Conservation (phyloP, 1,140 invertebrate genomes). For the Armadillidium nasatum region DNA sequence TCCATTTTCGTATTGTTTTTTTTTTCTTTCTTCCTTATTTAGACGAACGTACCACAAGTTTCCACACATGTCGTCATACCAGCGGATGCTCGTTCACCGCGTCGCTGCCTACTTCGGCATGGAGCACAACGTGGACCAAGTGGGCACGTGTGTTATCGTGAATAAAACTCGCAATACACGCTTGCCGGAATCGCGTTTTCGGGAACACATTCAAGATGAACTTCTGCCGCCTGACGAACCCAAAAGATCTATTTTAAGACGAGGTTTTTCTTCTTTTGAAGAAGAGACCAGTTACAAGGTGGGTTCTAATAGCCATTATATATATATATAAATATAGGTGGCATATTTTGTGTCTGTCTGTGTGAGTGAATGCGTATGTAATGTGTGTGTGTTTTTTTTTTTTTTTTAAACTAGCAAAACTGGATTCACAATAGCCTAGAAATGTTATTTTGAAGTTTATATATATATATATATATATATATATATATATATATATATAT, state of each 20-base stretch:
- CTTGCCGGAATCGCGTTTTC: conserved; percentile 63
- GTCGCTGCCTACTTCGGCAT: conserved; percentile 88
- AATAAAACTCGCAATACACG: conserved; percentile 70
- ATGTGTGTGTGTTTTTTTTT: too few relatives aligned
- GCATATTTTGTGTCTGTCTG: too few relatives aligned
- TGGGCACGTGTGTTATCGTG: conserved; percentile 77
- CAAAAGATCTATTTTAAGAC: conserved; percentile 73
- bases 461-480: too few relatives aligned
- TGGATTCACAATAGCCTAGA: too few relatives aligned
- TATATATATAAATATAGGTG: too few relatives aligned
- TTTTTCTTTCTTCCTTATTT: neutral
- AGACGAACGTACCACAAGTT: conserved; percentile 70
- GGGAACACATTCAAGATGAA: conserved; percentile 53
- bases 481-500: too few relatives aligned
- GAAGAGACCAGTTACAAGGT: conserved; percentile 59
- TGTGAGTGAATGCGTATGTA: too few relatives aligned
- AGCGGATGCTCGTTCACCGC: conserved; percentile 89
- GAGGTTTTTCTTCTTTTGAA: conserved; percentile 72
- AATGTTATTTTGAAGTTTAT: too few relatives aligned
- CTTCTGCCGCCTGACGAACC: conserved; percentile 60
- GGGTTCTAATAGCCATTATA: too few relatives aligned
- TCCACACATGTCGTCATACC: conserved; percentile 86
- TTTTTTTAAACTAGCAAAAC: too few relatives aligned
- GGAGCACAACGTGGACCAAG: conserved; percentile 86
- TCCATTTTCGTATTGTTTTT: too few relatives aligned